A percentile compares a stretch with the other conserved stretches of the same genome.
Evolutionary conservation across 2,888 invertebrate genomes (phyloP).

Genomic region (Drosophila greeni): DNA sequence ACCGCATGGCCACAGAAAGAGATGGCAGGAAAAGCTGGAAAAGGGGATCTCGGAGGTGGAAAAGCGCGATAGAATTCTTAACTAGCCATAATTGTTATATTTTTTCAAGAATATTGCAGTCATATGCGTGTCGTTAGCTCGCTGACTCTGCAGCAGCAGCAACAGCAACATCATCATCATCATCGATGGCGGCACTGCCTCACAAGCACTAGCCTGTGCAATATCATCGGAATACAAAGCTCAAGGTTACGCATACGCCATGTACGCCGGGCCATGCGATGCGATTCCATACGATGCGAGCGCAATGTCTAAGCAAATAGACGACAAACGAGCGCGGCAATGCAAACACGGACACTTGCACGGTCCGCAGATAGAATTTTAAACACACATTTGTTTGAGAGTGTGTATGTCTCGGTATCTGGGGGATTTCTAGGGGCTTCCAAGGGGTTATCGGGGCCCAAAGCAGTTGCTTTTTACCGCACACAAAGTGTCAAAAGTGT

Average conservation of each 20-base stretch:
- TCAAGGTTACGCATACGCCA: conserved; percentile 74
- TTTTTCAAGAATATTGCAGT: conserved; percentile 54
- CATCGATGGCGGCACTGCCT: conserved; percentile 20
- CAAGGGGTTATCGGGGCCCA: conserved; percentile 16
- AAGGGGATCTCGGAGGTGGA: background rate
- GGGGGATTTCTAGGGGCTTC: conserved; percentile 33
- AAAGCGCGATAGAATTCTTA: conserved; percentile 48
- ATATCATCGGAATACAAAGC: conserved; percentile 49
- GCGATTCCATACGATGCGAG: conserved; percentile 44
- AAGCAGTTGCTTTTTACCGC: conserved; percentile 25
- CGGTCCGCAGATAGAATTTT: conserved; percentile 50
- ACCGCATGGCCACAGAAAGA: conserved; percentile 35
- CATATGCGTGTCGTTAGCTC: conserved; percentile 54
- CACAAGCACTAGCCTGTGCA: conserved; percentile 34
- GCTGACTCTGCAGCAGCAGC: conserved; percentile 7
- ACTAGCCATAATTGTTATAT: conserved; percentile 67
- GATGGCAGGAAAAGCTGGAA: conserved; percentile 11
- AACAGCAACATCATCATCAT: conserved; percentile 26
- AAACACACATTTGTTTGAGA: conserved; percentile 18
- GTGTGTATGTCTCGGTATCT: conserved; percentile 2
- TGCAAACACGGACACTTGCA: conserved; percentile 70
- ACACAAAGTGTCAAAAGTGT: conserved; percentile 56
- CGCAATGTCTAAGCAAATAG: conserved; percentile 71
- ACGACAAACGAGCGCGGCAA: conserved; percentile 61
- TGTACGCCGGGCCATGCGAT: conserved; percentile 54